Evolutionary conservation across 2,797 vertebrate genomes (phyloP).

Genomic region (Gambelia wislizenii): DNA sequence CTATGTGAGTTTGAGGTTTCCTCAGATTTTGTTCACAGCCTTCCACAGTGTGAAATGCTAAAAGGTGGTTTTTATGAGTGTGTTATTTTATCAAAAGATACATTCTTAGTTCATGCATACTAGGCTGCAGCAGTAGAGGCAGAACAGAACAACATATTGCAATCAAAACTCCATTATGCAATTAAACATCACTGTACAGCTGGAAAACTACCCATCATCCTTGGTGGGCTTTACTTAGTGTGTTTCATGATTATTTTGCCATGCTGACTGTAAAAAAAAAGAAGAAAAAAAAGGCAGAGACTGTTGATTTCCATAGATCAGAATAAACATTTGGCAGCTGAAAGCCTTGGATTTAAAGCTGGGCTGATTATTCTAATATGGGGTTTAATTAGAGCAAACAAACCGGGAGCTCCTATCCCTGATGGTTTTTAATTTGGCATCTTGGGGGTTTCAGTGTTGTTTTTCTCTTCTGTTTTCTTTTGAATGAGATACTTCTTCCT

Average conservation of each 20-base stretch:
- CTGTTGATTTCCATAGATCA: constrained; percentile 59
- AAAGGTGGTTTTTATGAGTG: constrained; percentile 26
- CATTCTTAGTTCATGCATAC: constrained; percentile 47
- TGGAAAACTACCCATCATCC: constrained; percentile 38
- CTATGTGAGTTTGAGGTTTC: background rate
- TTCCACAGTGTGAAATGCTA: background rate
- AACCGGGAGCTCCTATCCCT: constrained; percentile 47
- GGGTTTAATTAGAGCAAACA: constrained; percentile 45
- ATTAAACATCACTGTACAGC: constrained; percentile 41
- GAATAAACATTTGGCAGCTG: constrained; percentile 51
- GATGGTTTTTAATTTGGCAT: constrained; percentile 54
- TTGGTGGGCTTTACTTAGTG: constrained; percentile 34
- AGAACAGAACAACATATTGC: constrained; percentile 38
- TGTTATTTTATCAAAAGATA: constrained; percentile 35
- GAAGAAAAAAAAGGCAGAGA: constrained; percentile 51
- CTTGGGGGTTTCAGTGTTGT: constrained; percentile 29
- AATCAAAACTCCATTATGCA: constrained; percentile 57
- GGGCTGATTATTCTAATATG: constrained; percentile 16
- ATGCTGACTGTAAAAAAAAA: constrained; percentile 48
- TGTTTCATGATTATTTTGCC: constrained; percentile 29
- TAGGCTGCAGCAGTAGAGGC: constrained; percentile 28
- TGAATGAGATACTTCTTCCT: background rate
- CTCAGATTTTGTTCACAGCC: constrained; percentile 16
- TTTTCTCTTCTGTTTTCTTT: constrained; percentile 52
- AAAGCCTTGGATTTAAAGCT: constrained; percentile 52